These are phyloP conservation scores for Drosophila hydei DNA, from an alignment of 1,140 invertebrate species.

Conservation along the genomic window DNA sequence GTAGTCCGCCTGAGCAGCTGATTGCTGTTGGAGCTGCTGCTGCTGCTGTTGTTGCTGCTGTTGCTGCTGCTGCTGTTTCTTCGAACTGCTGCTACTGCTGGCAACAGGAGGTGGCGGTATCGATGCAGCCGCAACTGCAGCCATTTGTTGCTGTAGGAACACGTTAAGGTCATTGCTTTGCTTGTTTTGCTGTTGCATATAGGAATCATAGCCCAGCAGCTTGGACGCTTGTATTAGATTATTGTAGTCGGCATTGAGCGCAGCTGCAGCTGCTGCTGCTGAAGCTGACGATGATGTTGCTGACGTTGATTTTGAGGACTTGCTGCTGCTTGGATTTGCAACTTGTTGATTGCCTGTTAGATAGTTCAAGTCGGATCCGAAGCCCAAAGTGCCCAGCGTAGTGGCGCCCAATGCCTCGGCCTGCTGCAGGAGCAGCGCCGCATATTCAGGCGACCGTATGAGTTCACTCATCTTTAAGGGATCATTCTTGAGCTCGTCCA, in stretches of 20 bases:
- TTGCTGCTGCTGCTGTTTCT: constrained; percentile 54
- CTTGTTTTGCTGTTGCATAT: constrained; percentile 76
- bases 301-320: constrained; percentile 58
- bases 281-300: constrained; percentile 36
- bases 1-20: constrained; percentile 67
- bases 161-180: constrained; percentile 75
- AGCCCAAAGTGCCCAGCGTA: constrained; percentile 77
- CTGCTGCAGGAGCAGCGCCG: constrained; percentile 76
- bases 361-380: constrained; percentile 76
- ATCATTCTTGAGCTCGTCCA: constrained; percentile 82
- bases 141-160: constrained; percentile 82
- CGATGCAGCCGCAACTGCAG: constrained; percentile 68
- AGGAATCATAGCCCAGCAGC: constrained; percentile 78
- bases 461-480: constrained; percentile 81
- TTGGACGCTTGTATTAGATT: constrained; percentile 80
- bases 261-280: constrained; percentile 68
- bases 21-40: constrained; percentile 31
- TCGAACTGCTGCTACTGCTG: constrained; percentile 38
- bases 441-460: constrained; percentile 81
- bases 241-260: constrained; percentile 75
- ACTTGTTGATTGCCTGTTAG: constrained; percentile 50
- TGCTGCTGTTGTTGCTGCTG: constrained; percentile 39
- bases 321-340: constrained; percentile 40
- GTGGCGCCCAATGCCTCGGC: constrained; percentile 81
- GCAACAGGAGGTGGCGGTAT: constrained; percentile 50